Conservation (phyloP, 2,888 invertebrate genomes). For the Rhodophaea formosa region DNA sequence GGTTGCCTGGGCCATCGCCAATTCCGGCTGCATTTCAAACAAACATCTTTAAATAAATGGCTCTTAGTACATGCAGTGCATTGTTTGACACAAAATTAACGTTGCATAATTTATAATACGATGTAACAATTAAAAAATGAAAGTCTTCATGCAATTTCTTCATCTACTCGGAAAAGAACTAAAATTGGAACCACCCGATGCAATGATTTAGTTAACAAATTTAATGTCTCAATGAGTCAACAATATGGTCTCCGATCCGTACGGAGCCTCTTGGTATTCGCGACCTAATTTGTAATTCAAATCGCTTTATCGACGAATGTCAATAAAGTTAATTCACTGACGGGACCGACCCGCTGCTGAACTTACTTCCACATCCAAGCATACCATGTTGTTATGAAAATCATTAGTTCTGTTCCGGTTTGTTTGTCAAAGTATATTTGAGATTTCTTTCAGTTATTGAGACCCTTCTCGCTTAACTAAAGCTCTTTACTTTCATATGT, state of each 20-base stretch:
- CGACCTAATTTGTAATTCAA: slow-evolving; percentile 43
- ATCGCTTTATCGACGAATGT: slow-evolving; percentile 36
- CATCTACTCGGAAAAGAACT: too few relatives aligned
- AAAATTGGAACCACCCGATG: neutral
- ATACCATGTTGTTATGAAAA: slow-evolving; percentile 34
- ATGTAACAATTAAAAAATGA: too few relatives aligned
- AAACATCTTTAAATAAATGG: slow-evolving; percentile 36
- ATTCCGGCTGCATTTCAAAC: slow-evolving; percentile 44
- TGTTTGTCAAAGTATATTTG: neutral
- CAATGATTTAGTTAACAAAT: neutral
- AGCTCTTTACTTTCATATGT: too few relatives aligned
- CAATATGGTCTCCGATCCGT: slow-evolving; percentile 25
- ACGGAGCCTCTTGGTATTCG: slow-evolving; percentile 33
- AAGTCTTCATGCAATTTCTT: too few relatives aligned
- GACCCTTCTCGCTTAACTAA: neutral
- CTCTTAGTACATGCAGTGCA: slow-evolving; percentile 18
- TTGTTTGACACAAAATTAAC: neutral
- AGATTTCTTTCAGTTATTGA: neutral
- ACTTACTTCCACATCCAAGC: slow-evolving; percentile 15
- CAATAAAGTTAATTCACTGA: slow-evolving; percentile 38
- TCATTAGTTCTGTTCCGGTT: slow-evolving; percentile 26
- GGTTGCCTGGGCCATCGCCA: slow-evolving; percentile 67
- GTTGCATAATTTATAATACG: neutral
- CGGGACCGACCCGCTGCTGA: slow-evolving; percentile 25
- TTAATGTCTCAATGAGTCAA: slow-evolving; percentile 22